phyloP scores from a whole-genome alignment of 2,888 invertebrate genomes.

The Nesidiocoris tenuis region DNA sequence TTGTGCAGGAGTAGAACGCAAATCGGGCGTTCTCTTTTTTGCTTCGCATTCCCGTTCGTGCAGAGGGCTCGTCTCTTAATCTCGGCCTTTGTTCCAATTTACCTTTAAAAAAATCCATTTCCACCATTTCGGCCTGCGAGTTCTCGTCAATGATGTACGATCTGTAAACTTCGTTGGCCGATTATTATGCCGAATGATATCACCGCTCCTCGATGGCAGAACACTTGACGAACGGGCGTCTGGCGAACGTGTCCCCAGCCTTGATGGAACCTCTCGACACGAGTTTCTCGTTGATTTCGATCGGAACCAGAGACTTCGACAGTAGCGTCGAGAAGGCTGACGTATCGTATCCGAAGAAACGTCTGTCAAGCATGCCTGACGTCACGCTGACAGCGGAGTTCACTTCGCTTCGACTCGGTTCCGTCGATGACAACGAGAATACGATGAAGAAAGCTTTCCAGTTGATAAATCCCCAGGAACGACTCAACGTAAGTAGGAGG shows the following conservation, averaged over 20 bases:
- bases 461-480: slow-evolving; percentile 64
- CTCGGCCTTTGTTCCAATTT: not conserved
- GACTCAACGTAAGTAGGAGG: slow-evolving; percentile 60
- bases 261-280: slow-evolving; percentile 54
- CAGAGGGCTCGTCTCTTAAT: no score
- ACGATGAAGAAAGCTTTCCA: slow-evolving; percentile 60
- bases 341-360: not conserved
- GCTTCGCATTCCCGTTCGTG: no score
- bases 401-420: slow-evolving; percentile 51
- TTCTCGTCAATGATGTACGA: not conserved
- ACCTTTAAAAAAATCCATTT: not conserved
- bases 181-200: not conserved
- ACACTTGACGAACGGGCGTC: slow-evolving; percentile 21
- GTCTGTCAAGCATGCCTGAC: slow-evolving; percentile 49
- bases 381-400: slow-evolving; percentile 52
- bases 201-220: slow-evolving; percentile 17
- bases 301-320: not conserved
- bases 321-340: slow-evolving; percentile 25
- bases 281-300: slow-evolving; percentile 42
- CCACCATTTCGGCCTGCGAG: not conserved
- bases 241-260: slow-evolving; percentile 48
- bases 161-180: not conserved
- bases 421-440: slow-evolving; percentile 53
- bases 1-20: no score
- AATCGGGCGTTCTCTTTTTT: no score